phyloP scores from a whole-genome alignment of 30 jellyfish, hydroid and myxozoan species.

The Pelagia noctiluca region DNA sequence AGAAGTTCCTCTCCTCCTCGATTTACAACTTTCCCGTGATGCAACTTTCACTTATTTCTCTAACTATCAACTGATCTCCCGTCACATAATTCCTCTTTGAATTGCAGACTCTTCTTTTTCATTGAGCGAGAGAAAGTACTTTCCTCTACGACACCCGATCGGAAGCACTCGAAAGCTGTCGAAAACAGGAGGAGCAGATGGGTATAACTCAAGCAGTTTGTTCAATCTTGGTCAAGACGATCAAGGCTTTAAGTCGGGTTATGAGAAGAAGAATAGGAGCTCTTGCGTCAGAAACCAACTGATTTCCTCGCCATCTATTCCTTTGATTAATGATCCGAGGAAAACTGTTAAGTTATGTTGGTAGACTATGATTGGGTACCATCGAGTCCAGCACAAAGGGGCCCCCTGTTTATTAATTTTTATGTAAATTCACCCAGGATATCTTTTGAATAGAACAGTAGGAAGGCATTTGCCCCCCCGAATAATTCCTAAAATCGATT shows the following conservation, averaged over 20 bases:
- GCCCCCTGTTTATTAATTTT: too few species aligned
- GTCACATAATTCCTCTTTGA: neutral
- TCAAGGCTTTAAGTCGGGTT: too few species aligned
- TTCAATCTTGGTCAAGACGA: too few species aligned
- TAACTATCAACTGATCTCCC: neutral
- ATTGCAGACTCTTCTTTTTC: neutral
- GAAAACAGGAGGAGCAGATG: too few species aligned
- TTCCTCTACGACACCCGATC: neutral
- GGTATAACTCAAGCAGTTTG: too few species aligned
- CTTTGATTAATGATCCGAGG: neutral
- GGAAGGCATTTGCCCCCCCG: too few species aligned
- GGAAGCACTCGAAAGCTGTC: neutral
- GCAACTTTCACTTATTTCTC: too few species aligned
- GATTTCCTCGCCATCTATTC: slow-evolving; percentile 2
- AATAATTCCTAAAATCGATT: too few species aligned
- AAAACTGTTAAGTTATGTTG: neutral
- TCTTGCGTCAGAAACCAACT: slow-evolving; percentile 6
- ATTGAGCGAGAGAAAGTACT: neutral
- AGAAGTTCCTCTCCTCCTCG: neutral
- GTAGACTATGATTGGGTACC: slow-evolving; percentile 14
- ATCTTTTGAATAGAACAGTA: too few species aligned
- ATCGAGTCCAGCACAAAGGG: too few species aligned
- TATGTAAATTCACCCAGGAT: too few species aligned
- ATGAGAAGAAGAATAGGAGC: too few species aligned
- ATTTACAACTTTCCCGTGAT: neutral